Base-by-base conservation (phyloP, 2,797 vertebrate species). In the Lacerta bilineata region DNA sequence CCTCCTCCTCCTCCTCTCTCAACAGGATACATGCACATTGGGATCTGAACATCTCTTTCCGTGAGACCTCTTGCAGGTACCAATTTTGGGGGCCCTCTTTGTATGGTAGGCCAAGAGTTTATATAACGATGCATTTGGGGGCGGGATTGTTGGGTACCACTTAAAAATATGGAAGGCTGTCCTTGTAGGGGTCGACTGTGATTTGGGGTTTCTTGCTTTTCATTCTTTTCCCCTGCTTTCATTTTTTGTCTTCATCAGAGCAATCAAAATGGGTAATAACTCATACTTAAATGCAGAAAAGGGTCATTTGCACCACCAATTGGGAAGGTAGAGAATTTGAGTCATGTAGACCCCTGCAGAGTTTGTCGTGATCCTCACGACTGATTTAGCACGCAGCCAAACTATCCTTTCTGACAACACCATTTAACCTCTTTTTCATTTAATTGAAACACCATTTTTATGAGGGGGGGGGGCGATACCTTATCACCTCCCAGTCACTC, bases 41-140 rank as follows among this genome's bases (percentile, higher is more conserved):
- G 97, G 97, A 97, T 77, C 95, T 97, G 91, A 97, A 97, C 96
- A 97, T 97, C 96, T 97, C 97, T 95, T 97, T 97, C 95, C 96
- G 96, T 95, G 97, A 97, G 96, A 96, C 95, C 77, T 96, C 97
- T 80, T 97, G 97, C 97, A 97, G 97, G 97, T 97, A 97, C 90
- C 20, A 0, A 13, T 86, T 76, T 68, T 87, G 93, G 91, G 88
- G 90, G 68, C 87, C 82, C 83, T 93, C 91, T 95, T 4, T 92
- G 87, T 88, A 4, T 91, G 91, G 81, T 88, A 36, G 92, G 90
- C 92, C 84, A 82, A 74, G 93, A 61, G 68, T 88, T 93, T 87
- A 66, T 84, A 64, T 90, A 59, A 2, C 93, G 10, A 50, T 20
- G 0, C 25, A 2, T 91, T 90, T 8, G 15, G 82, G 78, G 91